These are phyloP conservation scores for Lycaon pictus DNA, from an alignment of 2,113 vertebrate genomes.

Conservation along the genomic window DNA sequence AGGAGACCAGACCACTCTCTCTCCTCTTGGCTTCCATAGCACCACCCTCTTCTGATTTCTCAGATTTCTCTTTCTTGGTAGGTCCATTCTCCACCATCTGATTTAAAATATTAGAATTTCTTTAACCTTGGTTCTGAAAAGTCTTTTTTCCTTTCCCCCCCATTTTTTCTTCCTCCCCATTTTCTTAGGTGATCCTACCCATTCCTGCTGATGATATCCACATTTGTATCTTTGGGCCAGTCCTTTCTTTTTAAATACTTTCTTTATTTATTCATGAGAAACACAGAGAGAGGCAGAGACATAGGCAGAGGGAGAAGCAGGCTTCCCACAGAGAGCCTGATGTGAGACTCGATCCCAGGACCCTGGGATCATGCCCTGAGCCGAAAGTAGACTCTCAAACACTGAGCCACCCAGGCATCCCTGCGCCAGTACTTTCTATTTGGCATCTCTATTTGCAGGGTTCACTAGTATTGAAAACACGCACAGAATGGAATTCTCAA, in stretches of 20 bases:
- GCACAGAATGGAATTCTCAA: background rate
- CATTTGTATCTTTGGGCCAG: background rate
- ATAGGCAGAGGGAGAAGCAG: too few species aligned
- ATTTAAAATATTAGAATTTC: background rate
- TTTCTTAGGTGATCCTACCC: background rate
- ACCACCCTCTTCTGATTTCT: background rate
- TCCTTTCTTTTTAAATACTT: background rate
- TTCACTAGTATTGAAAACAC: constrained; percentile 10
- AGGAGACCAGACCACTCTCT: background rate
- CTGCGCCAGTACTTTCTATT: background rate
- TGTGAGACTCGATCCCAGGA: too few species aligned
- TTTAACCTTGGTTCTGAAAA: background rate
- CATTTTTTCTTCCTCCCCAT: too few species aligned
- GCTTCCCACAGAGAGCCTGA: too few species aligned
- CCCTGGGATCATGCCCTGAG: too few species aligned
- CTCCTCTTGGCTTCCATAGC: background rate
- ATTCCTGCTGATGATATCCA: background rate
- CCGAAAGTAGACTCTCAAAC: too few species aligned
- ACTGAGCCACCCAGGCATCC: background rate
- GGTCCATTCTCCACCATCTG: background rate
- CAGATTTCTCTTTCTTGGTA: background rate
- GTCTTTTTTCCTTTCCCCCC: background rate
- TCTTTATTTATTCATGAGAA: too few species aligned
- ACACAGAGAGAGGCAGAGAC: too few species aligned
- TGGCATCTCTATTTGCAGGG: background rate